Conservation (phyloP, 2,113 vertebrate species). For the Tragulus kanchil region DNA sequence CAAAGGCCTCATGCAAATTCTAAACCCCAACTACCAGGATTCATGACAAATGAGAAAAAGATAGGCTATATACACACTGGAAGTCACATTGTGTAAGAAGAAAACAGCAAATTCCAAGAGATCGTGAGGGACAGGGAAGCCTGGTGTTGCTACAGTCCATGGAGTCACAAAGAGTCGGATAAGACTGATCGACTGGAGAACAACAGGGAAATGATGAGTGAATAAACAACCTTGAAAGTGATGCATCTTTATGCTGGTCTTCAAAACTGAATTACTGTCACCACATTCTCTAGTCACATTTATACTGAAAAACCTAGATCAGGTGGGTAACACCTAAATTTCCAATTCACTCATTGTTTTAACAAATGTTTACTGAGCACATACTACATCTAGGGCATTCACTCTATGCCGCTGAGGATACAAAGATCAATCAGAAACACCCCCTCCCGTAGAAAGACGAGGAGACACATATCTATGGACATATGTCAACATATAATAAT, state of each 20-base stretch:
- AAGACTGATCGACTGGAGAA: background rate
- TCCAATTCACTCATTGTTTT: background rate
- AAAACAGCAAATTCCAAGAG: background rate
- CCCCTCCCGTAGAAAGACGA: background rate
- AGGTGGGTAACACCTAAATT: background rate
- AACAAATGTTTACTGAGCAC: background rate
- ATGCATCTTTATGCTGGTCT: conserved; percentile 25
- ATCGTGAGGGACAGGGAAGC: background rate
- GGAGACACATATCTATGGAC: background rate
- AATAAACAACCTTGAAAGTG: background rate
- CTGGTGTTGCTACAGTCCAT: background rate
- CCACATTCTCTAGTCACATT: background rate
- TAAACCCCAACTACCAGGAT: background rate
- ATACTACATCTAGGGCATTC: background rate
- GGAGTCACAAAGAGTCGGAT: background rate
- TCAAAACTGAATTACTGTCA: background rate
- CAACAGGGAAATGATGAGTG: background rate
- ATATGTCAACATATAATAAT: background rate
- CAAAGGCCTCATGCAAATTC: background rate
- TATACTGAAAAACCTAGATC: conserved; percentile 7
- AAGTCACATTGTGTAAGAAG: background rate
- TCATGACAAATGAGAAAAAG: conserved; percentile 38
- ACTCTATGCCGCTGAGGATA: background rate
- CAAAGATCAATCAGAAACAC: conserved; percentile 1
- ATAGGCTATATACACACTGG: background rate